phyloP scores from a whole-genome alignment of 2,888 invertebrate genomes.

The Molorchus minor region DNA sequence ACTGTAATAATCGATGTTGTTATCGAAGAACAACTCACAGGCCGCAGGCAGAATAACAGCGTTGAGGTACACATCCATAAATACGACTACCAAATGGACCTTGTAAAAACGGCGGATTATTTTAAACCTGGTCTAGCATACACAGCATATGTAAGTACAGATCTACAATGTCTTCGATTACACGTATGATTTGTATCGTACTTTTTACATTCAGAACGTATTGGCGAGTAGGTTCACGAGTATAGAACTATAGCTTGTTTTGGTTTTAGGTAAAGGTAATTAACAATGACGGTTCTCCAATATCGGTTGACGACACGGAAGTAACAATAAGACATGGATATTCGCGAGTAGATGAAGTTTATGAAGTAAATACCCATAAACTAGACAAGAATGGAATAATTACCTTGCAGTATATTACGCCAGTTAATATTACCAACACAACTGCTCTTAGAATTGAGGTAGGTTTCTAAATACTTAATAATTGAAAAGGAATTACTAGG shows the following conservation, averaged over 20 bases:
- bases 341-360: constrained; percentile 67
- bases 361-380: constrained; percentile 64
- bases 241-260: too few species aligned
- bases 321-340: constrained; percentile 71
- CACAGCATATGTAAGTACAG: constrained; percentile 75
- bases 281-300: constrained; percentile 75
- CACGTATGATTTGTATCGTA: too few species aligned
- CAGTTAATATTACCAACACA: constrained; percentile 66
- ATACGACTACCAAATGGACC: constrained; percentile 77
- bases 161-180: background rate
- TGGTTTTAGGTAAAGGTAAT: constrained; percentile 72
- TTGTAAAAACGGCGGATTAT: constrained; percentile 82
- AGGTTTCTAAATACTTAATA: constrained; percentile 38
- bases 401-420: constrained; percentile 70
- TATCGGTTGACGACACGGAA: constrained; percentile 68
- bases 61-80: constrained; percentile 79
- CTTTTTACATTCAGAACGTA: too few species aligned
- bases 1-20: constrained; percentile 87
- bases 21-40: constrained; percentile 89
- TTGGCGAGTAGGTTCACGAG: too few species aligned
- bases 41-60: constrained; percentile 82
- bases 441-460: constrained; percentile 79
- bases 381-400: constrained; percentile 73
- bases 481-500: background rate
- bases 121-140: constrained; percentile 91